Conservation (phyloP, 2,888 invertebrate genomes). For the Caprella mutica region DNA sequence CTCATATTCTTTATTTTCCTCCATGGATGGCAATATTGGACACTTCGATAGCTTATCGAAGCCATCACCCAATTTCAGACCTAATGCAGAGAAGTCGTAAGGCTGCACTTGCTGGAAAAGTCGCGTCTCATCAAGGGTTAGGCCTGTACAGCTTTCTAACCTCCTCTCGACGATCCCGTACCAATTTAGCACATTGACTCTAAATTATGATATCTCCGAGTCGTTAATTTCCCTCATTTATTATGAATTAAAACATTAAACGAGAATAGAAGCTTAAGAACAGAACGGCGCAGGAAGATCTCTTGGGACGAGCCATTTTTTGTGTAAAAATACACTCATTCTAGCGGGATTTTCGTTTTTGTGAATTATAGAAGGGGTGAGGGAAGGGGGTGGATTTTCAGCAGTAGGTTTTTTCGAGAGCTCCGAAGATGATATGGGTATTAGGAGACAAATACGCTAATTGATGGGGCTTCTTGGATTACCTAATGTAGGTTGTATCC, state of each 20-base stretch:
- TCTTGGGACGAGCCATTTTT: no score
- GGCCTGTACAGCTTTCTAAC: constrained; percentile 20
- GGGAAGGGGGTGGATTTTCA: no score
- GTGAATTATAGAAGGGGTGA: no score
- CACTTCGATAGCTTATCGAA: background rate
- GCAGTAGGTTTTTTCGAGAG: no score
- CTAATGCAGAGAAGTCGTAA: background rate
- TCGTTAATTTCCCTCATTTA: constrained; percentile 34
- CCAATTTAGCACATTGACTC: constrained; percentile 34
- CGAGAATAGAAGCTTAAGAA: constrained; percentile 11
- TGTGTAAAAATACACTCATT: no score
- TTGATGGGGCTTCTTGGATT: no score
- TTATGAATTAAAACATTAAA: constrained; percentile 35
- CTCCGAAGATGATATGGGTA: no score
- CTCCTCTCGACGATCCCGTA: constrained; percentile 26
- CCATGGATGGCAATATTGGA: constrained; percentile 17
- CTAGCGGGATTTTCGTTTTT: no score
- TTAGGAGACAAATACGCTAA: no score
- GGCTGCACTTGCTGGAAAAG: background rate
- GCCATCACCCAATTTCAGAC: background rate
- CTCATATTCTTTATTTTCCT: constrained; percentile 33
- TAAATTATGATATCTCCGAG: constrained; percentile 34
- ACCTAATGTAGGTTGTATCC: no score
- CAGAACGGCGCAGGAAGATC: constrained; percentile 5
- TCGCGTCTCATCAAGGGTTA: background rate